These are phyloP conservation scores for Amazona finschi DNA, from an alignment of 2,797 vertebrate genomes.

Conservation along the genomic window DNA sequence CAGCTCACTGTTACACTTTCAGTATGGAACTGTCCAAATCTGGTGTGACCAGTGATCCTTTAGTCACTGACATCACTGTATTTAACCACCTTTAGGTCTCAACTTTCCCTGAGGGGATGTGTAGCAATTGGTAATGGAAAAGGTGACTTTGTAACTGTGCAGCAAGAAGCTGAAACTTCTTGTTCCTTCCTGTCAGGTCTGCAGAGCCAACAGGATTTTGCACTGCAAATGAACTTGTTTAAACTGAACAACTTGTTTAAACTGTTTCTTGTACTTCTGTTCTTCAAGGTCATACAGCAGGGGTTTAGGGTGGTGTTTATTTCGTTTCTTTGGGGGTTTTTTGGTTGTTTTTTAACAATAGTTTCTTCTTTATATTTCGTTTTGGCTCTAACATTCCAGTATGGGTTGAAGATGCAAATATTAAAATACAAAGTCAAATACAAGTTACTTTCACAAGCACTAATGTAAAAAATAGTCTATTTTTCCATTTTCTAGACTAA, in stretches of 20 bases:
- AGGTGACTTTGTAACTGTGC: background rate
- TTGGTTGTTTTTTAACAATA: background rate
- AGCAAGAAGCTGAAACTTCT: background rate
- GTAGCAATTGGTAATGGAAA: background rate
- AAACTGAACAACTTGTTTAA: background rate
- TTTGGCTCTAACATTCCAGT: background rate
- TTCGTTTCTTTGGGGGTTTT: background rate
- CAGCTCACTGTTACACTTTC: background rate
- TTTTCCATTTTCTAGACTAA: constrained; percentile 41
- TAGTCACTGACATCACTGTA: background rate
- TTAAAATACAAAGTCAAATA: constrained; percentile 34
- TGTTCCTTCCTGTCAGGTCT: background rate
- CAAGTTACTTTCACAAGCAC: constrained; percentile 26
- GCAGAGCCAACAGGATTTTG: background rate
- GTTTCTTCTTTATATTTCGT: background rate
- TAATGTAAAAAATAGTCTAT: constrained; percentile 5
- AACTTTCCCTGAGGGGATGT: background rate
- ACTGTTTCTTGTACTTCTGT: background rate
- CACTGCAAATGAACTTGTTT: constrained; percentile 40
- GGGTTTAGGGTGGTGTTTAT: background rate
- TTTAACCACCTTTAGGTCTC: background rate
- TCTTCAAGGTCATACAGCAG: background rate
- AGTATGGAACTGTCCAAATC: background rate
- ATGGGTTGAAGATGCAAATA: background rate
- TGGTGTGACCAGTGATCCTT: background rate